Base-by-base conservation (phyloP, 2,797 vertebrate species). In the Pantherophis alleghaniensis region DNA sequence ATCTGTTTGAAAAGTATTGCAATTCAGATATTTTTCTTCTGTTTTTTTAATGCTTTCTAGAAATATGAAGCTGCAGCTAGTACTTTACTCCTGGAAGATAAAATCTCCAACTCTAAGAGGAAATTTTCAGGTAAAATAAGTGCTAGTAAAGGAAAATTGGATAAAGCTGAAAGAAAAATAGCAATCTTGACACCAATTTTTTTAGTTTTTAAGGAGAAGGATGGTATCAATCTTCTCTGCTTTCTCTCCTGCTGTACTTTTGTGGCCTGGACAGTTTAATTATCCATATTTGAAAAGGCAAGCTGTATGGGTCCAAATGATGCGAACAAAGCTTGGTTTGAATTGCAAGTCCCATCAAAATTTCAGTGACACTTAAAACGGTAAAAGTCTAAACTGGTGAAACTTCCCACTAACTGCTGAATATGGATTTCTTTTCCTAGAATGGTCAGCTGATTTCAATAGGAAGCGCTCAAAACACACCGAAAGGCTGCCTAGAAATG, bases 101-200 rank as follows among this genome's bases (percentile, higher is more conserved):
- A 53, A 90, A 42, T 69, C 69, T 87, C 69, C 87, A 95, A 47
- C 4, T 2, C 7, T 18, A 96, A 97, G 87, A 1, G 92, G 55
- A 96, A 96, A 63, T 74, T 94, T 42, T 95, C 95, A 89, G 97
- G 97, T 97, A 95, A 32, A 94, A 91, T 57, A 51, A 37, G 32
- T 9, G 0, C 0, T 28, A 61, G 59, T 0, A 37, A 86, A 93
- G 26, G 12, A 56, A 60, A 26, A 74, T 79, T 37, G 18, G 4
- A 56, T 24, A 32, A 24, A n/a, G 16, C 24, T 47, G 5, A 59
- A 60, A 92, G 24, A 20, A 24, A 47, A 24, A 47, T 14, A 18
- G 10, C 24, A 32, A 14, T 37, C 28, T 32, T 11, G 11, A 26
- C n/a, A 37, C 9, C 20, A 22, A 0, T 47, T n/a, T 91, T n/a